These are phyloP conservation scores for Aelia acuminata DNA, from an alignment of 2,888 invertebrate genomes.

Conservation along the genomic window DNA sequence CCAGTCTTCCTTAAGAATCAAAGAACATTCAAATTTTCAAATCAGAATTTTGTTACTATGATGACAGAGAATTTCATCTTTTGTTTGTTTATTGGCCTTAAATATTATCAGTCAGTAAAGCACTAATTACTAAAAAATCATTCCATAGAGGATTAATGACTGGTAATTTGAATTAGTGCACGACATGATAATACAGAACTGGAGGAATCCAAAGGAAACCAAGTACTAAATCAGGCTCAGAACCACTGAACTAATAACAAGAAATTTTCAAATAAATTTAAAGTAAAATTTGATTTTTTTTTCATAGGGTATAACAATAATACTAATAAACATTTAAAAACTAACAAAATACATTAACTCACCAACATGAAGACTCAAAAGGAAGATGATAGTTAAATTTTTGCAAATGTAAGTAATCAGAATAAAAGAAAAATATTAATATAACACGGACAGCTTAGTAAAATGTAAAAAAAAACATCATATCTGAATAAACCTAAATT, in stretches of 20 bases:
- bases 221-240: background rate
- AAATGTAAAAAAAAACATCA: background rate
- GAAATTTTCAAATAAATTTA: background rate
- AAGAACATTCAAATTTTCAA: too few relatives aligned
- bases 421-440: background rate
- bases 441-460: background rate
- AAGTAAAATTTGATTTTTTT: background rate
- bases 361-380: background rate
- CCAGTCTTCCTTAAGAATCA: too few relatives aligned
- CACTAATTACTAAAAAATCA: background rate
- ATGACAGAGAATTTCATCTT: background rate
- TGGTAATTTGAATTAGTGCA: background rate
- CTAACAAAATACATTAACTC: background rate
- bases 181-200: background rate
- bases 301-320: background rate
- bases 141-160: background rate
- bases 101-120: background rate
- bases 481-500: background rate
- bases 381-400: background rate
- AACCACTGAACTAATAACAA: background rate
- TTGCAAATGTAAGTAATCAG: too few relatives aligned
- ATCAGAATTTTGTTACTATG: background rate
- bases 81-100: too few relatives aligned
- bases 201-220: background rate
- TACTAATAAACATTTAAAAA: conserved; percentile 11